Evolutionary conservation across 2,113 vertebrate genomes (phyloP).

Genomic region (Grammomys surdaster): DNA sequence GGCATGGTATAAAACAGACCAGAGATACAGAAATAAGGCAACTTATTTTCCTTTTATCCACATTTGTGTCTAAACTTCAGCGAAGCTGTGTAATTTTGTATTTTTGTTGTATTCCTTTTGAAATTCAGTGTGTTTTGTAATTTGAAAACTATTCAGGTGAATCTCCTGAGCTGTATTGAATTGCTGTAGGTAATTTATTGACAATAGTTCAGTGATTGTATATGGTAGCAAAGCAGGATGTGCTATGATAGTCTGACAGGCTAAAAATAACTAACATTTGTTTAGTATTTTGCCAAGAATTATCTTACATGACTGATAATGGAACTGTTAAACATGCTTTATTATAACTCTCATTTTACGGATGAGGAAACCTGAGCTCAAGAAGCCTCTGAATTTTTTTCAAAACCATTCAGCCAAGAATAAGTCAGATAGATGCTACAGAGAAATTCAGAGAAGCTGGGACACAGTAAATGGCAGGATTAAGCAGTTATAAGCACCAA

Average conservation of each 20-base stretch:
- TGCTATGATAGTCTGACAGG: constrained; percentile 19
- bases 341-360: constrained; percentile 73
- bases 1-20: background rate
- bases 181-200: constrained; percentile 64
- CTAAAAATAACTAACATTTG: constrained; percentile 72
- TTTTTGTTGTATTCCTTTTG: constrained; percentile 29
- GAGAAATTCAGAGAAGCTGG: background rate
- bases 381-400: constrained; percentile 35
- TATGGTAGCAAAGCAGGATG: background rate
- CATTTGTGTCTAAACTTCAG: constrained; percentile 15
- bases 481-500: background rate
- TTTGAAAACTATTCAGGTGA: constrained; percentile 69
- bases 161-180: constrained; percentile 51
- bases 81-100: background rate
- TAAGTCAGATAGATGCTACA: background rate
- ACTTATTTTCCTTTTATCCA: background rate
- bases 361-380: constrained; percentile 54
- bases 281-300: constrained; percentile 66
- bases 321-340: constrained; percentile 69
- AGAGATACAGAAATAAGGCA: background rate
- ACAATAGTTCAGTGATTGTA: constrained; percentile 61
- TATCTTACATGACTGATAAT: constrained; percentile 68
- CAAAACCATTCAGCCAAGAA: constrained; percentile 44
- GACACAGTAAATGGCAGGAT: background rate
- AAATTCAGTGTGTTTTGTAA: constrained; percentile 43